phyloP scores from a whole-genome alignment of 1,140 invertebrate species.

The Nasonia giraulti region DNA sequence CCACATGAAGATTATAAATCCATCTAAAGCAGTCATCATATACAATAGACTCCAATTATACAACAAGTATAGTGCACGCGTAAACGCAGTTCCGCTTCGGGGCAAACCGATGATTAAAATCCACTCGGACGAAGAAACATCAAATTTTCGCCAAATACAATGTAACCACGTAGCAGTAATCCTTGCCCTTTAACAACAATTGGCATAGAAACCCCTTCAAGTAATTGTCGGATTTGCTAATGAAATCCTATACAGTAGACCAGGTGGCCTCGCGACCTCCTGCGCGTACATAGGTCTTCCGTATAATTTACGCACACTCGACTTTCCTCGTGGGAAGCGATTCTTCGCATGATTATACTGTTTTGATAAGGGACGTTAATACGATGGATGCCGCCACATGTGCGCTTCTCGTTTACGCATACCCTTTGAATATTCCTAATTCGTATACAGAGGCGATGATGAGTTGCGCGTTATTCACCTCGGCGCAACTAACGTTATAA shows the following conservation, averaged over 20 bases:
- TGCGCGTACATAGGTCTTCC: not conserved
- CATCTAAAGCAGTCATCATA: too few species aligned
- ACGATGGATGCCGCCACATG: slow-evolving; percentile 32
- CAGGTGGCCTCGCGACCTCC: slow-evolving; percentile 29
- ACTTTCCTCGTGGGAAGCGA: slow-evolving; percentile 44
- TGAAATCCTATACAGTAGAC: slow-evolving; percentile 24
- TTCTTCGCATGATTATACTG: slow-evolving; percentile 17
- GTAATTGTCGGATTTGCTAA: slow-evolving; percentile 24
- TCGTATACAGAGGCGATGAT: not conserved
- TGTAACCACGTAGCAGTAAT: not conserved
- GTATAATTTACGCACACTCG: slow-evolving; percentile 16
- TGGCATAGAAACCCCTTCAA: not conserved
- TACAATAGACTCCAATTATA: not conserved
- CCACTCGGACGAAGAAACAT: not conserved
- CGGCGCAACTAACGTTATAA: not conserved
- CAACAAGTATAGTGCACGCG: not conserved
- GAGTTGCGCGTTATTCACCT: slow-evolving; percentile 16
- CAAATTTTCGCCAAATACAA: too few species aligned
- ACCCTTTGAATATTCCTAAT: slow-evolving; percentile 30
- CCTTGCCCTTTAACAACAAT: slow-evolving; percentile 10
- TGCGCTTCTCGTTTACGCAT: not conserved
- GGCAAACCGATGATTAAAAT: slow-evolving; percentile 28
- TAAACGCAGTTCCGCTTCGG: not conserved
- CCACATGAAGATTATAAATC: too few species aligned
- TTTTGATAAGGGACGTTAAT: slow-evolving; percentile 31